Evolutionary conservation across 2,888 invertebrate genomes (phyloP).

Genomic region (Melipona beecheii): DNA sequence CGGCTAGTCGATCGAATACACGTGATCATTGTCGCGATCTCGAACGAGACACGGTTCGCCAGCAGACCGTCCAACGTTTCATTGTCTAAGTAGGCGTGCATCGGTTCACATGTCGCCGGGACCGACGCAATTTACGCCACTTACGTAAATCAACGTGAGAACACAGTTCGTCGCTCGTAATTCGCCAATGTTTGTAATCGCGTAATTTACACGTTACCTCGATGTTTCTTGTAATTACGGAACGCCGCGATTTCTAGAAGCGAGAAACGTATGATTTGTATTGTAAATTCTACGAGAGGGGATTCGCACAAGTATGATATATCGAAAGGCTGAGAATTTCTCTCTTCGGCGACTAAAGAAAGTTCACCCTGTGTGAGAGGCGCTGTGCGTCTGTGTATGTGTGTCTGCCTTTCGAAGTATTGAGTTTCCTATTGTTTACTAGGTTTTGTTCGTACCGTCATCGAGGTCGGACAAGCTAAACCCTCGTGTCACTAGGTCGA

Average conservation of each 20-base stretch:
- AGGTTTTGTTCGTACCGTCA: constrained; percentile 24
- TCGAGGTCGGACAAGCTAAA: constrained; percentile 20
- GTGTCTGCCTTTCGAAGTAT: constrained; percentile 12
- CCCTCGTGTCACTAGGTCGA: constrained; percentile 45
- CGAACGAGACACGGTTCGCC: neutral
- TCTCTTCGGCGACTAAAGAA: neutral
- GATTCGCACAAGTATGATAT: neutral
- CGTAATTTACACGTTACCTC: constrained; percentile 7
- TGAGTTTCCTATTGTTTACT: constrained; percentile 45
- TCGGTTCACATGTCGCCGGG: constrained; percentile 27
- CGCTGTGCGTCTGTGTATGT: no score
- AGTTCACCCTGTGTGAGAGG: neutral
- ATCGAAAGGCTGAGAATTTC: constrained; percentile 8
- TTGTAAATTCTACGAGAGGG: no score
- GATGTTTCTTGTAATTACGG: constrained; percentile 14
- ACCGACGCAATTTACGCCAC: constrained; percentile 37
- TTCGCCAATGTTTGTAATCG: neutral
- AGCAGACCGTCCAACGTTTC: constrained; percentile 11
- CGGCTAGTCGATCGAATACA: neutral
- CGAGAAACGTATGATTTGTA: neutral
- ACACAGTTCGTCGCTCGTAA: neutral
- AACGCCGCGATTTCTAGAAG: neutral
- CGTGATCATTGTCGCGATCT: neutral
- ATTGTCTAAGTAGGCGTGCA: constrained; percentile 33
- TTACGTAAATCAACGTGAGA: constrained; percentile 50